Base-by-base conservation (phyloP, 2,888 invertebrate genomes). In the Stenoptilia bipunctidactyla region DNA sequence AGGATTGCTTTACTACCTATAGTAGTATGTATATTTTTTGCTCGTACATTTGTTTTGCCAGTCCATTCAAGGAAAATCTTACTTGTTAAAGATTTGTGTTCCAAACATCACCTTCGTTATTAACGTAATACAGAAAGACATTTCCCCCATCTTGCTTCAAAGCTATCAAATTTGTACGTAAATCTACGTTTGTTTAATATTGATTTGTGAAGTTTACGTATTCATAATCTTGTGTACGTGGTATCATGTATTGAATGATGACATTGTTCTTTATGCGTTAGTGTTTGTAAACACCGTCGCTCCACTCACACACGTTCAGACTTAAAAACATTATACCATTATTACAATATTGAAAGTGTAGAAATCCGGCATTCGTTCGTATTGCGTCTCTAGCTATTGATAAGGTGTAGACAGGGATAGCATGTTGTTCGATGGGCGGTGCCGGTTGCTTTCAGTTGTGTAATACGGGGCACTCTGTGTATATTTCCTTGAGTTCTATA, bases 251-350 rank as follows among this genome's bases (percentile, higher is more conserved):
- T 62, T 66, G 67, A 66, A 69, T 69, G 72, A 73, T 70, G 68
- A 72, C 70, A 72, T 72, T 74, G 76, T 72, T 70, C 67, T 62
- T 62, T 51, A 54, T 61, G 61, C 58, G 55, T 60, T 49, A 40
- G 73, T 73, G 71, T 69, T 70, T 66, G 69, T 69, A 76, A 75
- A 74, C 67, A 76, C 46, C 45, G 47, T 43, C 47, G 45, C 43
- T 43, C 46, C 56, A 53, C 66, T 62, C 70, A 66, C 69, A 56
- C 51, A 14, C 5, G 14, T 13, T 38, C 43, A 37, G 8, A 30
- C 3, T n/a, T 13, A 27, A 27, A 20, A 37, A 37, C 25, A 14
- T n/a, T 30, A 30, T 30, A 3, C 30, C n/a, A 12, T 25, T 12
- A 30, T 12, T 30, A 8, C 10, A 30, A 12, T 20, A 20, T 30